Conservation (phyloP, 2,888 invertebrate species). For the Lasius fuliginosus region DNA sequence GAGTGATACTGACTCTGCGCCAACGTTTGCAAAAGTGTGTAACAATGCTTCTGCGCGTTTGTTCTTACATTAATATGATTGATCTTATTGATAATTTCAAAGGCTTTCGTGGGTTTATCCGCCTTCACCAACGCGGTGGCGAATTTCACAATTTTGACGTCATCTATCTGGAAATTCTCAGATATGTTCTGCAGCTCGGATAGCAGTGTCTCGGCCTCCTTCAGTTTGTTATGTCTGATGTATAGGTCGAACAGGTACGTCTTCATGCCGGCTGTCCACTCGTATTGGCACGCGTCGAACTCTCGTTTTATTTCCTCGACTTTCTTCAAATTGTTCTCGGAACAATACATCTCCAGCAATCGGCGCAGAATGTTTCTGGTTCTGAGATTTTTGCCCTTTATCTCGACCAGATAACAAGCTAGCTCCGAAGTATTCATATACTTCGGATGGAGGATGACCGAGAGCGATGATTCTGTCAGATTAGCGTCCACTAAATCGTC, state of each 20-base stretch:
- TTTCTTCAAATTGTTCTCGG: slow-evolving; percentile 87
- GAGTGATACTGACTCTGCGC: slow-evolving; percentile 85
- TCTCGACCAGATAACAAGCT: slow-evolving; percentile 89
- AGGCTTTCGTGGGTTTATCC: slow-evolving; percentile 50
- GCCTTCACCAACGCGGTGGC: slow-evolving; percentile 88
- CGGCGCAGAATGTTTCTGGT: slow-evolving; percentile 90
- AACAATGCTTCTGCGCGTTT: slow-evolving; percentile 87
- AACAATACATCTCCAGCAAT: slow-evolving; percentile 88
- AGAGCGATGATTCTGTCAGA: not conserved
- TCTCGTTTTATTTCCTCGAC: slow-evolving; percentile 88
- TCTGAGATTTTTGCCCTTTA: slow-evolving; percentile 90
- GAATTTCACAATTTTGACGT: slow-evolving; percentile 90
- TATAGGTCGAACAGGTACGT: slow-evolving; percentile 89
- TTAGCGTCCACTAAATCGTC: not conserved
- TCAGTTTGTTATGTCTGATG: slow-evolving; percentile 88
- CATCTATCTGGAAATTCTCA: slow-evolving; percentile 89
- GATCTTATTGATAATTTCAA: slow-evolving; percentile 35
- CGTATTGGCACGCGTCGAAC: slow-evolving; percentile 86
- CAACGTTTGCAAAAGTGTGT: slow-evolving; percentile 88
- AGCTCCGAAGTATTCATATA: slow-evolving; percentile 89
- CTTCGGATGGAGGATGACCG: slow-evolving; percentile 80
- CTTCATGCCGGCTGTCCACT: slow-evolving; percentile 89
- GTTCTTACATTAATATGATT: not conserved
- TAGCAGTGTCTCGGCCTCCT: slow-evolving; percentile 87
- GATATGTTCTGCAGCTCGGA: slow-evolving; percentile 87